Percentiles rank a stretch among this genome's conserved stretches.
Evolutionary conservation across 2,797 vertebrate species (phyloP).

Genomic region (Centropyge bicolor): DNA sequence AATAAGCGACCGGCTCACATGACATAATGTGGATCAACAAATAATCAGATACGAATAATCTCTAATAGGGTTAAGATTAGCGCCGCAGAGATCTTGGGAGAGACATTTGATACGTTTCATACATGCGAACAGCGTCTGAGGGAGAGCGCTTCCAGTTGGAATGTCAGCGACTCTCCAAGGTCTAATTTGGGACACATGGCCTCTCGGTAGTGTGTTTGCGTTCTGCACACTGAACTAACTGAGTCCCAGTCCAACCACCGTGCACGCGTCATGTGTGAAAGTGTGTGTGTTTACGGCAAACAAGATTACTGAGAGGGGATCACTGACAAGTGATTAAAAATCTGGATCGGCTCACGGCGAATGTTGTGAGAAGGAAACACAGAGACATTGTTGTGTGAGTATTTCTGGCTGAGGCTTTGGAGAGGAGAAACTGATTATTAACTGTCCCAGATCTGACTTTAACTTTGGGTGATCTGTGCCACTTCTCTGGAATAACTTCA

Average conservation of each 20-base stretch:
- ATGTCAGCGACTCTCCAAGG: slow-evolving; percentile 52
- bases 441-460: slow-evolving; percentile 41
- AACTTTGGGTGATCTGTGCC: slow-evolving; percentile 12
- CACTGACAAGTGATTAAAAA: slow-evolving; percentile 65
- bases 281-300: slow-evolving; percentile 68
- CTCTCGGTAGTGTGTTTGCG: slow-evolving; percentile 57
- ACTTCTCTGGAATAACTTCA: slow-evolving; percentile 20
- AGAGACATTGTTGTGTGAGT: slow-evolving; percentile 29
- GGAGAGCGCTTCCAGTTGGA: slow-evolving; percentile 38
- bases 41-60: background rate
- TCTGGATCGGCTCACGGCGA: slow-evolving; percentile 39
- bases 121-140: slow-evolving; percentile 3
- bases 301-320: slow-evolving; percentile 65
- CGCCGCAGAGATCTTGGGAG: slow-evolving; percentile 12
- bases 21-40: background rate
- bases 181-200: slow-evolving; percentile 75
- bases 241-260: slow-evolving; percentile 32
- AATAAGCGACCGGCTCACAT: background rate
- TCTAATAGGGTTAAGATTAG: slow-evolving; percentile 26
- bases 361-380: slow-evolving; percentile 46
- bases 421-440: slow-evolving; percentile 55
- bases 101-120: slow-evolving; percentile 38
- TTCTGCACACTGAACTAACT: slow-evolving; percentile 35
- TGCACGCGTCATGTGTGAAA: slow-evolving; percentile 37
- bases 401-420: slow-evolving; percentile 50